Evolutionary conservation across 23 tunicate species (phyloP).

Genomic region (Diplosoma virens): DNA sequence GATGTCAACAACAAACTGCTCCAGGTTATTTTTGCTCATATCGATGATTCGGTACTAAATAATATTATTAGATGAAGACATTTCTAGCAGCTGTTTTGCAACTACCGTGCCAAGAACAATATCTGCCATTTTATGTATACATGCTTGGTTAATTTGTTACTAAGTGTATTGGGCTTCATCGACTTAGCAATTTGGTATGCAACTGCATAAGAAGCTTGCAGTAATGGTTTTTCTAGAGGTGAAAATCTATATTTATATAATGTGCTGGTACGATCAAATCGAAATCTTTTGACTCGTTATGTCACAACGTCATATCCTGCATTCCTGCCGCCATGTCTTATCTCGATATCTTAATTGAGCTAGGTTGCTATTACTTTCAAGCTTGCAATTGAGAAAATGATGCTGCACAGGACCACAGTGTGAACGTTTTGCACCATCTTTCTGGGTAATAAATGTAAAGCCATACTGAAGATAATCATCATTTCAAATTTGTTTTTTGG

Average conservation of each 20-base stretch:
- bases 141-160: neutral
- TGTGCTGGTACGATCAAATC: neutral
- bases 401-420: neutral
- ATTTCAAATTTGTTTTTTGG: neutral
- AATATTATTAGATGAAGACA: neutral
- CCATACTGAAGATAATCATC: neutral
- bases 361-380: neutral
- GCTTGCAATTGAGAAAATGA: neutral
- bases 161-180: neutral
- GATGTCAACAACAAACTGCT: neutral
- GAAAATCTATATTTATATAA: neutral
- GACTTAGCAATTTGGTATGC: neutral
- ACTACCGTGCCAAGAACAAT: neutral
- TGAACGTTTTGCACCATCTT: neutral
- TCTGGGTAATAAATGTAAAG: neutral
- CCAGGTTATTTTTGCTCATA: neutral
- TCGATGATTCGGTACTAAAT: neutral
- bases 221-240: neutral
- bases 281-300: neutral
- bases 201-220: neutral
- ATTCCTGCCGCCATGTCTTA: neutral
- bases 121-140: neutral
- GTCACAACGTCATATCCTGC: neutral
- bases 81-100: neutral
- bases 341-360: neutral